Base-by-base conservation (phyloP, 2,113 vertebrate genomes). In the Apteryx mantelli region DNA sequence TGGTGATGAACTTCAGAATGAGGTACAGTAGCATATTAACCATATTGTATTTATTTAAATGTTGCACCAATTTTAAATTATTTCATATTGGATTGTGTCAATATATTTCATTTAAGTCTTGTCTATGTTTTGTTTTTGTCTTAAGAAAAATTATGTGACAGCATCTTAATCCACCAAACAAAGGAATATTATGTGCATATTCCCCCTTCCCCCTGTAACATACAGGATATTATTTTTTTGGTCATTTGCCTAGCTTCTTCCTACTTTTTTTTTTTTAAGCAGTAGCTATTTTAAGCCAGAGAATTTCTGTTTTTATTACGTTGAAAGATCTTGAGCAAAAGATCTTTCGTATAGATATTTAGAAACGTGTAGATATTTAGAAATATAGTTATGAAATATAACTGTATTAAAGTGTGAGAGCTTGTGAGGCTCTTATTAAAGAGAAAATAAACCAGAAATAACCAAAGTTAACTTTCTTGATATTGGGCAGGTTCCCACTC, bases 1-100 rank as follows among this genome's bases (percentile, higher is more conserved):
- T 78, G 98, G 98, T 9, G 99, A 99, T 92, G 99, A 99, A 95
- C 99, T 99, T 96, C 99, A 99, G 96, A 99, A 99, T 96, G 99
- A 99, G 99, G 99, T 99, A 98, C 46, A 44, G 94, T 98, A 94
- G 48, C 13, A 2, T 28, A 21, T 87, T 87, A 77, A 70, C n/a
- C 12, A 13, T 52, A 11, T 26, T 53, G 21, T 1, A 0, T 66
- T 9, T 73, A 58, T 84, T 89, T 85, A 50, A 82, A 28, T 76
- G 12, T 32, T 78, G 9, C 34, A 80, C 12, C 84, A 84, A 44
- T 36, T 30, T 5, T 8, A 6, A 32, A 7, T 64, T 60, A 75
- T 70, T 93, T 89, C 3, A 3, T 55, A 13, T 15, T 75, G 42
- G 3, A 22, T 79, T 75, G 21, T 76, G n/a, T 7, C 24, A 32